Percentiles rank a stretch among this genome's conserved stretches.
Evolutionary conservation across 1,140 invertebrate genomes (phyloP).

Genomic region (Pseudoatta argentina): DNA sequence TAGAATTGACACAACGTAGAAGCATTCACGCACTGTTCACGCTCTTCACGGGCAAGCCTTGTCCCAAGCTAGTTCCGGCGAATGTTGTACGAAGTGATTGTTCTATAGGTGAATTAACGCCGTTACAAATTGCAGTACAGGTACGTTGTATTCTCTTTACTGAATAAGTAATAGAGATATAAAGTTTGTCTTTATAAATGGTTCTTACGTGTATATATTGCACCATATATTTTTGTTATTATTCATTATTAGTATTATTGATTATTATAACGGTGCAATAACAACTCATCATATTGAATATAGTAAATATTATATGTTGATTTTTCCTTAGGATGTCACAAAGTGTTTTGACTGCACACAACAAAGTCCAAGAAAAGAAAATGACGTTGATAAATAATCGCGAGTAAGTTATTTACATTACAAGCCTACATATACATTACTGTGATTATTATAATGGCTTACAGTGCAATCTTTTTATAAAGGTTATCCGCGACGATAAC

Average conservation of each 20-base stretch:
- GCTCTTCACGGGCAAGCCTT: slow-evolving; percentile 84
- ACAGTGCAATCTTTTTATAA: slow-evolving; percentile 43
- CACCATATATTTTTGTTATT: neutral
- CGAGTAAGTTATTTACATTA: slow-evolving; percentile 41
- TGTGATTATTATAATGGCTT: slow-evolving; percentile 65
- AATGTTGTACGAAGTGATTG: slow-evolving; percentile 81
- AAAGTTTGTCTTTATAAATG: neutral
- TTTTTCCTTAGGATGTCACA: slow-evolving; percentile 66
- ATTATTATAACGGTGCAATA: neutral
- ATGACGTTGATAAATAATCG: slow-evolving; percentile 58
- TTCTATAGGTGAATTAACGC: slow-evolving; percentile 83
- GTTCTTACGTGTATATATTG: slow-evolving; percentile 2
- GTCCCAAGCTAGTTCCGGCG: slow-evolving; percentile 82
- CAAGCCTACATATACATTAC: slow-evolving; percentile 39
- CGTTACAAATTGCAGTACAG: slow-evolving; percentile 85
- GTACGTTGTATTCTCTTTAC: slow-evolving; percentile 70
- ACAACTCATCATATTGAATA: neutral
- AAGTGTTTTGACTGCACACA: slow-evolving; percentile 61
- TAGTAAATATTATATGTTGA: neutral
- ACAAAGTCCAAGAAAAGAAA: slow-evolving; percentile 50
- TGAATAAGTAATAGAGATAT: neutral
- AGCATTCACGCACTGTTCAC: slow-evolving; percentile 85
- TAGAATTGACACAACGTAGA: slow-evolving; percentile 84
- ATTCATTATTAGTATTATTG: slow-evolving; percentile 15
- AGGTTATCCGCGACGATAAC: slow-evolving; percentile 47